Base-by-base conservation (phyloP, 30 jellyfish, hydroid and myxozoan species). In the Cassiopea andromeda region DNA sequence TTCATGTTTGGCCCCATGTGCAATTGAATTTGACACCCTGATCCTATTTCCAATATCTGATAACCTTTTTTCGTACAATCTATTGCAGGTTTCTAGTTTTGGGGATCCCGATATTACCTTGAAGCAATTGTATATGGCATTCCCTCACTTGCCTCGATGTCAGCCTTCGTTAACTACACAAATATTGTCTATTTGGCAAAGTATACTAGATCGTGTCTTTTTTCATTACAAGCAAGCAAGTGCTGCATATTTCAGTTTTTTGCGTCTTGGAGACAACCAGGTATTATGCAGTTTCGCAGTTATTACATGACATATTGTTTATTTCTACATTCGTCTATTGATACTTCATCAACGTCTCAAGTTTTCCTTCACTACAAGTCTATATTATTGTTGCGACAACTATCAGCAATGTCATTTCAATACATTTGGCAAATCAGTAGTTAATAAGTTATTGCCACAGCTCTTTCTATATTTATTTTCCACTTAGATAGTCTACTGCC, bases 201-300 rank as follows among this genome's bases (percentile, higher is more conserved):
- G 92, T 49, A 79, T 96, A 15, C 85, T 96, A 12, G 97, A 83
- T 66, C 97, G 99, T 49, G 97, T 96, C 44, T 96, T 96, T 75
- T 82, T 98, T 17, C 97, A 96, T 78, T 96, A 96, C 90, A 92
- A 90, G 82, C 98, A 96, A 75, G 98, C 99, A 43, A 94, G 97
- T 73, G 48, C 90, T 1, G 95, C 99, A 18, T 96, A 96, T 78
- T 96, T 96, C 85, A 92, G 96, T 3, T 92, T 58, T 77, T 85
- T 96, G 91, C 93, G 89, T 70, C 91, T 90, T 9, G 95, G 91
- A 48, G 98, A 97, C 60, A 77, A 75, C 7, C 94, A 96, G 98
- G 99, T 96, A 60, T n/a, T 17, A 2, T 14, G 15, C 43, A 27
- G 38, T 27, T 27, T 27, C 38, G 38, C 38, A 27, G 38, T 27